Conservation (phyloP, 2,797 vertebrate genomes). For the Botia almorhae region DNA sequence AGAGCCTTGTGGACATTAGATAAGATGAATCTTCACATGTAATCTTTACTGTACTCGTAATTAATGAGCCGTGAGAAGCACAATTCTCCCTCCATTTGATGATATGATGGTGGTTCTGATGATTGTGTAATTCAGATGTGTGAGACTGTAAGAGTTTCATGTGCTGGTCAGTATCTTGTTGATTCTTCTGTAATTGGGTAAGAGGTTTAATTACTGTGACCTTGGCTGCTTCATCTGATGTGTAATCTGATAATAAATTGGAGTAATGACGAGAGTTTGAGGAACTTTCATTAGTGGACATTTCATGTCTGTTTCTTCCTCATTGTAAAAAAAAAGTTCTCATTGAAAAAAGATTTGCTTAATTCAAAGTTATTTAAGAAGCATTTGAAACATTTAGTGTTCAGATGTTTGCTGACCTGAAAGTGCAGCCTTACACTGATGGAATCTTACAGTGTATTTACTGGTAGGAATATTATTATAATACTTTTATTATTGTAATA, state of each 20-base stretch:
- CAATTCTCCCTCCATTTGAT: neutral
- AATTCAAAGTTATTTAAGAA: neutral
- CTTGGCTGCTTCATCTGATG: neutral
- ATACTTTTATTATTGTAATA: too few relatives aligned
- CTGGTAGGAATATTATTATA: too few relatives aligned
- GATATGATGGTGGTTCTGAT: constrained; percentile 2
- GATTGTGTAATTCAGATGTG: neutral
- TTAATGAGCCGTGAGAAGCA: constrained; percentile 2
- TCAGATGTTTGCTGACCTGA: neutral
- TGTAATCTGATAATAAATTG: neutral
- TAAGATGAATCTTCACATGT: neutral
- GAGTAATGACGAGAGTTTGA: neutral
- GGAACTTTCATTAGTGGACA: too few relatives aligned
- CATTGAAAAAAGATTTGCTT: constrained; percentile 4
- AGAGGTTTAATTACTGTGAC: neutral
- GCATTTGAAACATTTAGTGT: neutral
- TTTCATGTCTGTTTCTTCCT: neutral
- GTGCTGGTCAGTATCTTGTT: neutral
- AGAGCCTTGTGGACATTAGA: neutral
- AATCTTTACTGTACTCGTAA: neutral
- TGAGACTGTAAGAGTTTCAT: neutral
- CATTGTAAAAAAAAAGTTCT: neutral
- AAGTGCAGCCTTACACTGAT: neutral
- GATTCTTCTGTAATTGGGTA: neutral
- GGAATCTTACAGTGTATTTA: neutral